Conservation (phyloP, 2,113 vertebrate genomes). For the Dryoscopus gambensis region DNA sequence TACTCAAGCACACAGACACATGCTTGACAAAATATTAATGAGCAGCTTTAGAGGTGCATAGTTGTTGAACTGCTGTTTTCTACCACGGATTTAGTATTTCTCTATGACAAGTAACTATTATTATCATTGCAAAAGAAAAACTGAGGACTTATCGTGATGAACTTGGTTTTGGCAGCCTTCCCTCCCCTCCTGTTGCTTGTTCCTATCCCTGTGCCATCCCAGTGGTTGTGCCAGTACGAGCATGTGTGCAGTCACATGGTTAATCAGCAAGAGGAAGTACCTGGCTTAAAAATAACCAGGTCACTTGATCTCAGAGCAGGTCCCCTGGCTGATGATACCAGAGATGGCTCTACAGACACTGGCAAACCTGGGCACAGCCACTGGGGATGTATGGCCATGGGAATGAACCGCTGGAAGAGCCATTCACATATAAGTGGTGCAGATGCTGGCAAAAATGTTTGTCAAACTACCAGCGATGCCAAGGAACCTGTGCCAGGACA, state of each 20-base stretch:
- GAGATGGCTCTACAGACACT: neutral
- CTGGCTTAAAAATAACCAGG: neutral
- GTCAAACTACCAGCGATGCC: neutral
- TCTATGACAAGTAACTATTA: neutral
- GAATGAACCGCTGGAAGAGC: rapidly evolving
- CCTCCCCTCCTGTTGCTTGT: neutral
- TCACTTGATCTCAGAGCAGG: neutral
- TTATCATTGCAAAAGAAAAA: neutral
- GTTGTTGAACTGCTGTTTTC: neutral
- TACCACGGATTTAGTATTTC: neutral
- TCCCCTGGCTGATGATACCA: neutral
- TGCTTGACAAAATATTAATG: neutral
- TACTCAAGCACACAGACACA: neutral
- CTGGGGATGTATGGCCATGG: rapidly evolving
- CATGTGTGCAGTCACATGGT: neutral
- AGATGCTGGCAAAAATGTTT: neutral
- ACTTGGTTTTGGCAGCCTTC: neutral
- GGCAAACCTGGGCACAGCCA: neutral
- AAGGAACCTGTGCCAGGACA: neutral
- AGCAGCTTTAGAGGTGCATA: neutral
- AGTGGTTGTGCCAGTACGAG: neutral
- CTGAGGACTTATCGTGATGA: neutral
- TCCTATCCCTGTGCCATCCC: neutral
- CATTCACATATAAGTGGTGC: rapidly evolving
- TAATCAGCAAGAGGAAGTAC: neutral